These are phyloP conservation scores for Ricordea florida DNA, from an alignment of 92 coral and sea anemone genomes.

Conservation along the genomic window DNA sequence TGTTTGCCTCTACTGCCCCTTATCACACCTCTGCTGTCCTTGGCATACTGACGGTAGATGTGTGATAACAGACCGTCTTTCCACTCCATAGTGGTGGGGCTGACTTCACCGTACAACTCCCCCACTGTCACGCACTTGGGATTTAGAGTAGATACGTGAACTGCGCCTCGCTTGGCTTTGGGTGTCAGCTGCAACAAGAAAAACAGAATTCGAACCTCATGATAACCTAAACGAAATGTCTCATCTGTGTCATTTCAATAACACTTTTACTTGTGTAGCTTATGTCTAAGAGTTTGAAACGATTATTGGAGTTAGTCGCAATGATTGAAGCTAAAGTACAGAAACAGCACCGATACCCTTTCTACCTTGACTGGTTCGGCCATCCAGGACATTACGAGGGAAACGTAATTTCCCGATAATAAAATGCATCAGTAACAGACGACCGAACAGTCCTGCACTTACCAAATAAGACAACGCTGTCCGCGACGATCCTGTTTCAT, in stretches of 20 bases:
- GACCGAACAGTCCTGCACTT: too few species aligned
- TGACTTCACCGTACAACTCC: conserved; percentile 91
- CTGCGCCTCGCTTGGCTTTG: conserved; percentile 73
- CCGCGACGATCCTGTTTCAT: conserved; percentile 36
- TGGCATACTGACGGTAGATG: conserved; percentile 80
- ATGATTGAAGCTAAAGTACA: too few species aligned
- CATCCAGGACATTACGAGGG: too few species aligned
- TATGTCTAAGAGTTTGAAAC: too few species aligned
- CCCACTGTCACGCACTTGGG: conserved; percentile 94
- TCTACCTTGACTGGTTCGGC: too few species aligned
- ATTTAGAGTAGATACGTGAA: conserved; percentile 75
- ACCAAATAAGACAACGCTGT: background rate
- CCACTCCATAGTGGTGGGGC: conserved; percentile 96
- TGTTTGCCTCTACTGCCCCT: conserved; percentile 36
- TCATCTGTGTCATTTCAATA: too few species aligned
- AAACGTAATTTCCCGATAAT: too few species aligned
- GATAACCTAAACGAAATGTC: too few species aligned
- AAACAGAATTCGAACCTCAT: background rate
- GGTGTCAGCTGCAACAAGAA: conserved; percentile 45
- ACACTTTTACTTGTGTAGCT: too few species aligned
- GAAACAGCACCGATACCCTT: too few species aligned
- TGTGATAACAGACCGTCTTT: conserved; percentile 85
- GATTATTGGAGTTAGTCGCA: too few species aligned
- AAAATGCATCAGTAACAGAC: too few species aligned
- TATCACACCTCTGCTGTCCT: conserved; percentile 53